Conservation (phyloP, 2,797 vertebrate species). For the Phoxinus dragarum region DNA sequence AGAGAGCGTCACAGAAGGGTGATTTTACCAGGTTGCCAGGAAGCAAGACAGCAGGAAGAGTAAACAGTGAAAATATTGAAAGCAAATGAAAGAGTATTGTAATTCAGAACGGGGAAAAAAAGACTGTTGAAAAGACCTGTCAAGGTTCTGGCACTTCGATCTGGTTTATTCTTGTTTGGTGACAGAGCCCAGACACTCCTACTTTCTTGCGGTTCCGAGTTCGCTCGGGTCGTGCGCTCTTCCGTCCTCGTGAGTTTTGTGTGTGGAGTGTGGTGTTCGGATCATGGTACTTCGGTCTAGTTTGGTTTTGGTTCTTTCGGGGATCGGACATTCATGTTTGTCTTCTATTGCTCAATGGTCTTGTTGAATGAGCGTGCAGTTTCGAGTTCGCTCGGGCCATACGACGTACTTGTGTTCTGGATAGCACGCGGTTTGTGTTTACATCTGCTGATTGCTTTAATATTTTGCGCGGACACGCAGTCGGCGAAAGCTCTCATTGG, state of each 20-base stretch:
- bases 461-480: neutral
- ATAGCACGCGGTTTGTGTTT: neutral
- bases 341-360: neutral
- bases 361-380: neutral
- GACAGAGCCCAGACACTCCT: neutral
- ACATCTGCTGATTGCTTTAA: neutral
- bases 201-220: neutral
- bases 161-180: neutral
- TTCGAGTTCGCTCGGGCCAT: neutral
- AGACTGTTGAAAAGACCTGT: neutral
- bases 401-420: neutral
- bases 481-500: neutral
- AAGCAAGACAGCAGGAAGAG: conserved; percentile 12
- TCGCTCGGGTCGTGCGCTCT: neutral
- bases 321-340: neutral
- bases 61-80: conserved; percentile 7
- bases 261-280: neutral
- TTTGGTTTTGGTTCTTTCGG: neutral
- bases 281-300: neutral
- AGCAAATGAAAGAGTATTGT: neutral
- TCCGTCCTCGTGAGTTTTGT: neutral
- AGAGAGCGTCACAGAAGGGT: neutral
- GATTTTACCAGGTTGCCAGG: conserved; percentile 1
- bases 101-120: neutral
- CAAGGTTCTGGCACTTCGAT: neutral